Percentiles rank a stretch among this genome's conserved stretches.
phyloP scores from a whole-genome alignment of 2,888 invertebrate genomes.

The Zygaena filipendulae region DNA sequence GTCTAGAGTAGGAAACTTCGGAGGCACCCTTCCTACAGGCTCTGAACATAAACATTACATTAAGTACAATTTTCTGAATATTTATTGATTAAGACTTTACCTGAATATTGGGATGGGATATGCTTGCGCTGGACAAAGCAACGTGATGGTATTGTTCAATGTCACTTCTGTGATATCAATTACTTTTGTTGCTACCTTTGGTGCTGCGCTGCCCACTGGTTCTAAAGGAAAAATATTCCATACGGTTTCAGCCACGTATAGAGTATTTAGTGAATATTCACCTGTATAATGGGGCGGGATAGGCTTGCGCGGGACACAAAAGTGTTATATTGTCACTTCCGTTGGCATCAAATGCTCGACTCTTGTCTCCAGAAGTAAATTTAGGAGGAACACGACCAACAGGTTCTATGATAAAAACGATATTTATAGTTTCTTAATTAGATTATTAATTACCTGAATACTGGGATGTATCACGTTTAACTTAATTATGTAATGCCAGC shows the following conservation, averaged over 20 bases:
- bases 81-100: conserved; percentile 40
- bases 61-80: conserved; percentile 4
- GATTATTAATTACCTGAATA: conserved; percentile 69
- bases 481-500: no score
- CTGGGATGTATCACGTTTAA: no score
- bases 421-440: conserved; percentile 8
- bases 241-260: no score
- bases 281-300: conserved; percentile 75
- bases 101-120: conserved; percentile 76
- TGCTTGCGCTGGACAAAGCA: conserved; percentile 74
- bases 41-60: conserved; percentile 41
- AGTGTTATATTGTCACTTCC: conserved; percentile 62
- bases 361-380: conserved; percentile 72
- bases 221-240: no score
- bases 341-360: conserved; percentile 70
- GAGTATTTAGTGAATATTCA: no score
- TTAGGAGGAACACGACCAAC: conserved; percentile 76
- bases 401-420: conserved; percentile 63
- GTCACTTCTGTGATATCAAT: conserved; percentile 54
- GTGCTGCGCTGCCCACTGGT: conserved; percentile 76
- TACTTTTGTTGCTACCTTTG: conserved; percentile 71
- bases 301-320: conserved; percentile 81
- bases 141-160: conserved; percentile 37
- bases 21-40: conserved; percentile 71
- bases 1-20: conserved; percentile 80